These are phyloP conservation scores for Tiphia femorata DNA, from an alignment of 2,888 invertebrate genomes.

Conservation along the genomic window DNA sequence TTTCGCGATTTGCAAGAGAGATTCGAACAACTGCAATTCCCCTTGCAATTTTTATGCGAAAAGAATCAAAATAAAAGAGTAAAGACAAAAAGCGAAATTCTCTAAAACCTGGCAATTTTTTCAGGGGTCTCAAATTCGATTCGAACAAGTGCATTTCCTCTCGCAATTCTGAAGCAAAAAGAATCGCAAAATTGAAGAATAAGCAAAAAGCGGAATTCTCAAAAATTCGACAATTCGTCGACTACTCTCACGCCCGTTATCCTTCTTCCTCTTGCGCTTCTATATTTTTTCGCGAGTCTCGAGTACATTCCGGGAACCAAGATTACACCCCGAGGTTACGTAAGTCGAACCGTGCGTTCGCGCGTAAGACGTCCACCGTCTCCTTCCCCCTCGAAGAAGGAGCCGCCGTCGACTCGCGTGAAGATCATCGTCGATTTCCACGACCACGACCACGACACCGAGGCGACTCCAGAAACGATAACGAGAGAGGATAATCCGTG, in stretches of 20 bases:
- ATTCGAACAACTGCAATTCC: neutral
- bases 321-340: neutral
- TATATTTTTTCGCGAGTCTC: neutral
- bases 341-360: neutral
- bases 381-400: neutral
- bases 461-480: conserved; percentile 37
- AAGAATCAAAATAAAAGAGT: no score
- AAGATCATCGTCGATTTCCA: no score
- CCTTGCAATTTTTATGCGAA: no score
- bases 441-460: conserved; percentile 20
- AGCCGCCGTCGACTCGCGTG: neutral
- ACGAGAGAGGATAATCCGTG: conserved; percentile 51
- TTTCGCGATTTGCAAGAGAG: neutral
- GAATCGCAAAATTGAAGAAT: no score
- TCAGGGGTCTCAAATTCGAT: no score
- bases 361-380: neutral
- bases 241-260: no score
- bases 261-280: no score
- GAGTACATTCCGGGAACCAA: neutral
- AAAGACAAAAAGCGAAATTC: neutral
- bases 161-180: no score
- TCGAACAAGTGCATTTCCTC: no score
- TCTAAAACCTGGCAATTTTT: no score
- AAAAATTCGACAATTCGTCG: no score
- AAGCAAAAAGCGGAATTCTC: no score